A percentile compares a stretch with the other conserved stretches of the same genome.
These are phyloP conservation scores for Sapajus apella DNA, from an alignment of 2,113 vertebrate species.

Conservation along the genomic window DNA sequence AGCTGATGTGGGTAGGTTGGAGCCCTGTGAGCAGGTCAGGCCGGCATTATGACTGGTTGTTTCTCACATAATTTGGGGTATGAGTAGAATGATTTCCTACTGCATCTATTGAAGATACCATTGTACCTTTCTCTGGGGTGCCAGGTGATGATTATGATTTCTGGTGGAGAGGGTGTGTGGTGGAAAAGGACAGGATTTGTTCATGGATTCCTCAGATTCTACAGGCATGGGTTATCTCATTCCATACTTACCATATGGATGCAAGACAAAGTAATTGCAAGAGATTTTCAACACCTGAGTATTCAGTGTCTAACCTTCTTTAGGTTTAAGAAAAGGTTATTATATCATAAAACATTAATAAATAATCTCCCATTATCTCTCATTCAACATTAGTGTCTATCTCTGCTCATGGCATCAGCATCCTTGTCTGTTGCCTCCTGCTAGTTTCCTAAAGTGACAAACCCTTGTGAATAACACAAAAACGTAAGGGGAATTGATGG, in stretches of 20 bases:
- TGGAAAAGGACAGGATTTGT: background rate
- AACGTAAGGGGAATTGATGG: background rate
- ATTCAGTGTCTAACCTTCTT: background rate
- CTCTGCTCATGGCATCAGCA: background rate
- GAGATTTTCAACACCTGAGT: background rate
- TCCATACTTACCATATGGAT: background rate
- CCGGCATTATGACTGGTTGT: background rate
- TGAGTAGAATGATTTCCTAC: background rate
- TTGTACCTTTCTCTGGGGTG: background rate
- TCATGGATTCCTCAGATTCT: background rate
- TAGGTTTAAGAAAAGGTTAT: background rate
- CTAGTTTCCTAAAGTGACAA: background rate
- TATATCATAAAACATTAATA: background rate
- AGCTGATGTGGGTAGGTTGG: background rate
- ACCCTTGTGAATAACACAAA: background rate
- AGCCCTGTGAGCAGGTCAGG: background rate
- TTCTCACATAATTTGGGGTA: background rate
- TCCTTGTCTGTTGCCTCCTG: background rate
- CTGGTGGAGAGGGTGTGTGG: background rate
- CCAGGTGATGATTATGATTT: background rate
- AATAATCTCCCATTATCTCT: background rate
- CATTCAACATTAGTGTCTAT: background rate
- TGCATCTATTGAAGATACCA: background rate
- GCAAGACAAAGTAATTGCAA: background rate
- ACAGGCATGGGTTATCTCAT: background rate